These are phyloP conservation scores for Phasia obesa DNA, from an alignment of 2,888 invertebrate genomes.

Conservation along the genomic window DNA sequence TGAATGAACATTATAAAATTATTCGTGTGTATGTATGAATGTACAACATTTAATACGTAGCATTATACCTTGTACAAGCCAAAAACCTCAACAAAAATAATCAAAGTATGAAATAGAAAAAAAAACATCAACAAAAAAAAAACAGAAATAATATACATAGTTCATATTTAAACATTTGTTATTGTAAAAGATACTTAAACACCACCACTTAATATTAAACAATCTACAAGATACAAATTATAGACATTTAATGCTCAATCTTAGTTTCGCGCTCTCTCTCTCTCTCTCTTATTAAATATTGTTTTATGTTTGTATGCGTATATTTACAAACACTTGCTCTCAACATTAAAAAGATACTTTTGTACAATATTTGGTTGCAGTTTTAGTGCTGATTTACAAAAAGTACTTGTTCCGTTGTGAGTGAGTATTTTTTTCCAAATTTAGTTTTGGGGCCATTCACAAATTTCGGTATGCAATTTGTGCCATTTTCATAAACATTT, in stretches of 20 bases:
- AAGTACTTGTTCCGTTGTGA: conserved; percentile 17
- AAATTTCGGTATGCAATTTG: too few relatives aligned
- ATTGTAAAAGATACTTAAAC: conserved; percentile 68
- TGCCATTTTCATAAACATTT: too few relatives aligned
- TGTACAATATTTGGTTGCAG: background rate
- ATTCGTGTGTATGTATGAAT: conserved; percentile 44
- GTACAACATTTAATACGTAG: conserved; percentile 37
- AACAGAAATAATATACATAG: conserved; percentile 20
- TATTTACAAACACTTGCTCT: background rate
- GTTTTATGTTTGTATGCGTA: background rate
- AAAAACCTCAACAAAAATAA: conserved; percentile 66
- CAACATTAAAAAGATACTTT: background rate
- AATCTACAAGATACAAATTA: conserved; percentile 70
- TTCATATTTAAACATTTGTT: conserved; percentile 61
- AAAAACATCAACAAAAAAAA: conserved; percentile 23
- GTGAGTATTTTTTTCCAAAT: too few relatives aligned
- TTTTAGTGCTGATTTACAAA: background rate
- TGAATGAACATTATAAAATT: conserved; percentile 68
- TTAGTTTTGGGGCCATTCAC: too few relatives aligned
- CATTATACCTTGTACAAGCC: conserved; percentile 54
- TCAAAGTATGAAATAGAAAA: conserved; percentile 63
- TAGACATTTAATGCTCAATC: conserved; percentile 58
- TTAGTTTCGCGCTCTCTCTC: conserved; percentile 18
- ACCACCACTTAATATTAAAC: conserved; percentile 68
- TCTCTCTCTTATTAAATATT: background rate